Conservation (phyloP, 2,113 vertebrate species). For the Heliornis fulica region DNA sequence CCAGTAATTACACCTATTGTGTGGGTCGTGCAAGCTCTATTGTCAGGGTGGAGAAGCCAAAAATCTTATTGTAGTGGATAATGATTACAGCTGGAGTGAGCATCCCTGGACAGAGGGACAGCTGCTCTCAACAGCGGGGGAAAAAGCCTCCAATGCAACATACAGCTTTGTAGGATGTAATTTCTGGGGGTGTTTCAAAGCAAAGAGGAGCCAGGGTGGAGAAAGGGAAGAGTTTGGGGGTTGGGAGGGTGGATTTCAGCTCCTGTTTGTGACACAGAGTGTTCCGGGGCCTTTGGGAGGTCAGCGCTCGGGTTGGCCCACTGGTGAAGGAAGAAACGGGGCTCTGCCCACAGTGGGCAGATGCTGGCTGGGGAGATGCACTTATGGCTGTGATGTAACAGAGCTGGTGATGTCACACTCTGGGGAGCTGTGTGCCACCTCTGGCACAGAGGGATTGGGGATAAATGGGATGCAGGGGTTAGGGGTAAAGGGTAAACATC, state of each 20-base stretch:
- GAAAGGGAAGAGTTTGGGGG: neutral
- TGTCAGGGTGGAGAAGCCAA: neutral
- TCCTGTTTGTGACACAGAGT: neutral
- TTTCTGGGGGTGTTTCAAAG: neutral
- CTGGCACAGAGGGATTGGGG: neutral
- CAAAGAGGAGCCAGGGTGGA: neutral
- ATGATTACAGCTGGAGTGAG: neutral
- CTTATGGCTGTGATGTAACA: neutral
- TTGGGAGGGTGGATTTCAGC: neutral
- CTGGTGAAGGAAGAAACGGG: neutral
- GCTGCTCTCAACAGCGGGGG: neutral
- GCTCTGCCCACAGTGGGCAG: neutral
- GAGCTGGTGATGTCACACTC: accelerated
- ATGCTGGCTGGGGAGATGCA: neutral
- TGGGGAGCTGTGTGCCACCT: neutral
- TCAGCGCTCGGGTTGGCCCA: neutral
- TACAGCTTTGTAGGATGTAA: neutral
- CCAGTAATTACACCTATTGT: neutral
- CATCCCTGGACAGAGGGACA: neutral
- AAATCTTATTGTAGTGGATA: neutral
- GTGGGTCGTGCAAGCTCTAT: neutral
- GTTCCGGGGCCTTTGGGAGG: neutral
- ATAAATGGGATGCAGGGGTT: neutral
- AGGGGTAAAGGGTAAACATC: neutral
- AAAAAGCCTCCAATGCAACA: neutral